Base-by-base conservation (phyloP, 2,113 vertebrate genomes). In the Ceyx melanurus region DNA sequence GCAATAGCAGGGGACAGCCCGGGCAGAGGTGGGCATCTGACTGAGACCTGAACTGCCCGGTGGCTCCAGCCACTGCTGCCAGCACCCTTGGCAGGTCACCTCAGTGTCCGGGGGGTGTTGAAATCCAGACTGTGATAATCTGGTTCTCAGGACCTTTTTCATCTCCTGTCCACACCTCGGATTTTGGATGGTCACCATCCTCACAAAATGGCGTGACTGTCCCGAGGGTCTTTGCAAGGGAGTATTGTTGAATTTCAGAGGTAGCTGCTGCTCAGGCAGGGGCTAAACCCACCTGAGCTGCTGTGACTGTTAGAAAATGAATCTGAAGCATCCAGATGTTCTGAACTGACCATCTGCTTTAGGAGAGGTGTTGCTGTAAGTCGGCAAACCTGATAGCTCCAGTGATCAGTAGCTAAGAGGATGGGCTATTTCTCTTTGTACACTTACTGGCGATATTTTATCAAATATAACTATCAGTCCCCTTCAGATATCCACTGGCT, bases 391-490 rank as follows among this genome's bases (percentile, higher is more conserved):
- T 62, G 25, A 61, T 88, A 6, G 6, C 56, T 68, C 21, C 54
- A 18, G 28, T 65, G 71, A 76, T 70, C 0, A 1, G 50, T 64
- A 22, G 12, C 18, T 23, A 84, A 70, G 42, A 9, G 35, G n/a
- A 25, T 33, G 29, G n/a, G 16, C 12, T 85, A 2, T 57, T 86
- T 71, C 61, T 85, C 15, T 7, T 40, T 37, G 31, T 40, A 46
- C 33, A 5, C 31, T 89, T 78, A 19, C 37, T 45, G 78, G 21
- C 40, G 48, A 58, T 91, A 66, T 83, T 85, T 84, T 82, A 61
- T 92, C 83, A 90, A 33, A 88, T 79, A 77, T 43, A 86, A 91
- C 60, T 95, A 91, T 58, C 70, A 79, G 40, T 74, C 42, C n/a
- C 15, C 51, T 91, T 93, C 70, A 86, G 68, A 76, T 82, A 78